Evolutionary conservation across 2,113 vertebrate species (phyloP).

Genomic region (Thamnophis sirtalis): DNA sequence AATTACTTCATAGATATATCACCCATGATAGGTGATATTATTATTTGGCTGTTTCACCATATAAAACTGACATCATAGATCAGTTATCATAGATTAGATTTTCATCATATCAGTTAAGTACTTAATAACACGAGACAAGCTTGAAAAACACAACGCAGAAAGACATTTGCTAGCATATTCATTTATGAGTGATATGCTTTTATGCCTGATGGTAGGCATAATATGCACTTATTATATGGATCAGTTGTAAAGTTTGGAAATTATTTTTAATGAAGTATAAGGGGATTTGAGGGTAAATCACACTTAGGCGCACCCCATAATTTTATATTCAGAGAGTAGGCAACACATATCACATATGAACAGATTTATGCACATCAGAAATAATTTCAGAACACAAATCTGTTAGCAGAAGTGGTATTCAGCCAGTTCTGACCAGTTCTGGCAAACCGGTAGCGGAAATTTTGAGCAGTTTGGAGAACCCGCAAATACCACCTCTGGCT

Average conservation of each 20-base stretch:
- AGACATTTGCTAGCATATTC: not conserved
- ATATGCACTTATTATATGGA: not conserved
- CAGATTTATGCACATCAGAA: not conserved
- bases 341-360: not conserved
- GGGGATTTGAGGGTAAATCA: not conserved
- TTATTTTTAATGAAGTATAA: not conserved
- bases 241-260: not conserved
- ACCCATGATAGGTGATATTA: conserved; percentile 6
- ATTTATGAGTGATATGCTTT: not conserved
- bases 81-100: conserved; percentile 1
- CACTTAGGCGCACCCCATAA: not conserved
- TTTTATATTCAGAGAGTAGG: not conserved
- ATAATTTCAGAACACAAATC: not conserved
- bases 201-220: not conserved
- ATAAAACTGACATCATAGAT: not conserved
- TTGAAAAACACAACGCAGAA: not conserved
- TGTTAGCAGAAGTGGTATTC: too few species aligned
- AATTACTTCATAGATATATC: not conserved
- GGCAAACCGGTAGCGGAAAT: too few species aligned
- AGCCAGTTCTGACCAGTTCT: too few species aligned
- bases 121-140: not conserved
- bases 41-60: not conserved
- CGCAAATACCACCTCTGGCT: too few species aligned
- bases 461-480: too few species aligned
- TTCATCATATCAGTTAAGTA: not conserved